phyloP scores from a whole-genome alignment of 2,888 invertebrate species.

The Nomada goodeniana region DNA sequence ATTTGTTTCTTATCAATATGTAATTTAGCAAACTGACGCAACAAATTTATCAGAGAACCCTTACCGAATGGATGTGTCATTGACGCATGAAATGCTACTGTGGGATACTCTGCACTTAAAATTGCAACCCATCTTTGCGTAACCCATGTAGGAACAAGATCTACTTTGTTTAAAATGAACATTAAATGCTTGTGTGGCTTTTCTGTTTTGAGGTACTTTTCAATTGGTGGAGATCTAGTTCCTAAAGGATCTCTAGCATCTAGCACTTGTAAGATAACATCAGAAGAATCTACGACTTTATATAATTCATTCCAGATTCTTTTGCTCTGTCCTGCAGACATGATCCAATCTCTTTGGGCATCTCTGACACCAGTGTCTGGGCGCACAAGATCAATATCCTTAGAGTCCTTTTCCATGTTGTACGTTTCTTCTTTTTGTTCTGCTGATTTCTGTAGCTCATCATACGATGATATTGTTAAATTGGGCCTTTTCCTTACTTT shows the following conservation, averaged over 20 bases:
- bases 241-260: conserved; percentile 99
- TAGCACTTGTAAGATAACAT: conserved; percentile 97
- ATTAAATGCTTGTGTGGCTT: conserved; percentile 99
- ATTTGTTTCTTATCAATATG: conserved; percentile 99
- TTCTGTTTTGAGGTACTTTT: conserved; percentile 95
- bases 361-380: conserved; percentile 93
- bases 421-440: conserved; percentile 91
- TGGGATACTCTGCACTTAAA: conserved; percentile 97
- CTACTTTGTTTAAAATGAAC: conserved; percentile 98
- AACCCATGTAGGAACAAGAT: conserved; percentile 98
- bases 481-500: conserved; percentile 96
- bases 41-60: conserved; percentile 97
- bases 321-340: conserved; percentile 97
- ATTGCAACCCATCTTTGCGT: conserved; percentile 99
- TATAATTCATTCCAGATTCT: conserved; percentile 99
- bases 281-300: conserved; percentile 99
- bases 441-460: conserved; percentile 90
- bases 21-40: conserved; percentile 97
- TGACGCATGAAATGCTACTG: conserved; percentile 99
- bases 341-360: conserved; percentile 96
- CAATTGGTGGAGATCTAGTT: conserved; percentile 96
- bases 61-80: conserved; percentile 99
- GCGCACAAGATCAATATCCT: conserved; percentile 92
- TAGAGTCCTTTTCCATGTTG: conserved; percentile 88
- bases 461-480: conserved; percentile 90